phyloP scores from a whole-genome alignment of 30 jellyfish, hydroid and myxozoan species.

The Turritopsis rubra region DNA sequence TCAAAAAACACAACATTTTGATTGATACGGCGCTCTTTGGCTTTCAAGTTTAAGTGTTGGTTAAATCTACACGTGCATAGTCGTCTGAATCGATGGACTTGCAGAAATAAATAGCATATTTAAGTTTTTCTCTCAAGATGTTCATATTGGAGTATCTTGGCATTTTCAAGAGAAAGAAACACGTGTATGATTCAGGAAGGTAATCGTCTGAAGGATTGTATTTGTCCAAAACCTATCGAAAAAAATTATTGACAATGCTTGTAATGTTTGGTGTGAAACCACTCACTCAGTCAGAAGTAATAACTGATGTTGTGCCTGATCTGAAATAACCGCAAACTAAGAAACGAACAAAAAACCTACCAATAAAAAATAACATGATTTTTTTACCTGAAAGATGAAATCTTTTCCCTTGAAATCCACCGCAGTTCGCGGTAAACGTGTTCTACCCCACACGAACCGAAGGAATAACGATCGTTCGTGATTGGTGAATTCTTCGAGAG shows the following conservation, averaged over 20 bases:
- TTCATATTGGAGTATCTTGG: slow-evolving; percentile 78
- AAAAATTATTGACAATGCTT: background rate
- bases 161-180: slow-evolving; percentile 87
- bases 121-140: slow-evolving; percentile 65
- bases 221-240: slow-evolving; percentile 73
- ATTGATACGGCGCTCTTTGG: background rate
- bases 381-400: slow-evolving; percentile 82
- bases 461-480: slow-evolving; percentile 77
- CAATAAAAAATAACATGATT: background rate
- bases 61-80: slow-evolving; percentile 79
- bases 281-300: no score
- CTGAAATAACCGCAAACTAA: no score
- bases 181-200: slow-evolving; percentile 91
- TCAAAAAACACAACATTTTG: background rate
- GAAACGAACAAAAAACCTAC: no score
- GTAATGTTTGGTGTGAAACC: no score
- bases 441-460: slow-evolving; percentile 93
- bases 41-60: background rate
- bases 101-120: slow-evolving; percentile 84
- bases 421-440: slow-evolving; percentile 86
- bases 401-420: slow-evolving; percentile 87
- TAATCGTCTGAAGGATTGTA: slow-evolving; percentile 77
- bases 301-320: no score
- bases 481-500: slow-evolving; percentile 63
- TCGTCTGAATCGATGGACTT: slow-evolving; percentile 91